Percentiles rank a stretch among this genome's conserved stretches.
These are phyloP conservation scores for Kryptolebias marmoratus DNA, from an alignment of 2,113 vertebrate genomes.

Conservation along the genomic window DNA sequence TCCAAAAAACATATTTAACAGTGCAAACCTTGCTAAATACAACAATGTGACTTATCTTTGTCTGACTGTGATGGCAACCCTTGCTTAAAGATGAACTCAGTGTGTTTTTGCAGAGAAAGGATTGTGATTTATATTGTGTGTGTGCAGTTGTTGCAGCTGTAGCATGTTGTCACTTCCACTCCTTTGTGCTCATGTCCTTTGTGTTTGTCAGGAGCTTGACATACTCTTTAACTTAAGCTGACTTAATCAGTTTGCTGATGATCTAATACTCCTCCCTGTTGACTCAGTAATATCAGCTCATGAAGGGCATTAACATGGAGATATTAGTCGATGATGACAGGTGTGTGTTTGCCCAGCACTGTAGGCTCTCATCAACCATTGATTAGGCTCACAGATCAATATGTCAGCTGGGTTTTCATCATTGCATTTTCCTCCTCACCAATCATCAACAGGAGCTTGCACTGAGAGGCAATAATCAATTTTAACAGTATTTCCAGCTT, in stretches of 20 bases:
- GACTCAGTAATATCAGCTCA: constrained; percentile 56
- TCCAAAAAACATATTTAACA: too few species aligned
- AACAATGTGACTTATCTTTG: too few species aligned
- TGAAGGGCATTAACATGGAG: constrained; percentile 58
- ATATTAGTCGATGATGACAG: constrained; percentile 59
- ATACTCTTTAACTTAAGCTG: constrained; percentile 47
- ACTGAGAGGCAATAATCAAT: constrained; percentile 63
- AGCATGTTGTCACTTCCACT: not conserved
- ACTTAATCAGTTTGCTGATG: constrained; percentile 67
- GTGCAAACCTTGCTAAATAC: too few species aligned
- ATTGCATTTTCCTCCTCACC: constrained; percentile 39
- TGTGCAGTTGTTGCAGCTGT: not conserved
- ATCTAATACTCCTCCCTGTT: constrained; percentile 42
- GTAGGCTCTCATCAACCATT: constrained; percentile 33
- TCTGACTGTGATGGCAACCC: too few species aligned
- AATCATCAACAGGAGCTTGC: constrained; percentile 53
- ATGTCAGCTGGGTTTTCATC: constrained; percentile 60
- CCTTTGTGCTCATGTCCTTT: not conserved
- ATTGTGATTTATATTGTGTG: not conserved
- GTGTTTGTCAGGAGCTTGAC: constrained; percentile 44
- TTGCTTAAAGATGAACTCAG: too few species aligned
- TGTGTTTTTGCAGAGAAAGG: too few species aligned
- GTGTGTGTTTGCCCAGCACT: constrained; percentile 56
- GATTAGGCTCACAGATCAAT: constrained; percentile 61
- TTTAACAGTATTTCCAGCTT: constrained; percentile 70